These are phyloP conservation scores for Lepidotrigona ventralis DNA, from an alignment of 1,140 invertebrate genomes.

Conservation along the genomic window DNA sequence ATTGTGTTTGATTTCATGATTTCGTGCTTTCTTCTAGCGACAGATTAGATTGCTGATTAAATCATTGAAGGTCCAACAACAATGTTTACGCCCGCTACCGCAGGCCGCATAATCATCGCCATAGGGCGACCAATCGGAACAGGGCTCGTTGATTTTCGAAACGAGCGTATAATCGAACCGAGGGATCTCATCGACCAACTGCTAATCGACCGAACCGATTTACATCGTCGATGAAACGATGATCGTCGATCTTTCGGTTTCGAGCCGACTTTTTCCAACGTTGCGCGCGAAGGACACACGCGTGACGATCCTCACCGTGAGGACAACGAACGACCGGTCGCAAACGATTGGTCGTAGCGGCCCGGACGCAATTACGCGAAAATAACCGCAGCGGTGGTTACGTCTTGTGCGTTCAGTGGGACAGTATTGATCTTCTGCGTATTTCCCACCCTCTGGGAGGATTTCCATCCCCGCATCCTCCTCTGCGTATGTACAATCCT, in stretches of 20 bases:
- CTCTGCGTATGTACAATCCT: slow-evolving; percentile 12
- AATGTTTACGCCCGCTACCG: not conserved
- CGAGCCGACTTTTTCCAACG: not conserved
- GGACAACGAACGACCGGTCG: not conserved
- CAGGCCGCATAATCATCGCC: not conserved
- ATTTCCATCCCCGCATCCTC: not conserved
- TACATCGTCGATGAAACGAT: not conserved
- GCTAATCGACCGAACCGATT: not conserved
- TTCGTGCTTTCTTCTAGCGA: too few species aligned
- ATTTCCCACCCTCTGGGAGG: slow-evolving; percentile 10
- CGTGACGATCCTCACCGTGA: not conserved
- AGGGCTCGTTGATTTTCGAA: not conserved
- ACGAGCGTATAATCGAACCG: not conserved
- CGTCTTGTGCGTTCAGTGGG: slow-evolving; percentile 46
- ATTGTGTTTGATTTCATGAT: too few species aligned
- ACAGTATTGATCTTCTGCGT: slow-evolving; percentile 50
- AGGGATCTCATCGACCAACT: not conserved
- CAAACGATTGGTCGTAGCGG: slow-evolving; percentile 7
- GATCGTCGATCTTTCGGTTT: not conserved
- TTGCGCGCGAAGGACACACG: not conserved
- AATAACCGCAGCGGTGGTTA: slow-evolving; percentile 48
- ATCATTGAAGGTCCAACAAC: not conserved
- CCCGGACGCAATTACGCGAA: slow-evolving; percentile 33
- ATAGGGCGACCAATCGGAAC: not conserved
- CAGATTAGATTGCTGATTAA: too few species aligned